Evolutionary conservation across 2,888 invertebrate genomes (phyloP).

Genomic region (Limnephilus rhombicus): DNA sequence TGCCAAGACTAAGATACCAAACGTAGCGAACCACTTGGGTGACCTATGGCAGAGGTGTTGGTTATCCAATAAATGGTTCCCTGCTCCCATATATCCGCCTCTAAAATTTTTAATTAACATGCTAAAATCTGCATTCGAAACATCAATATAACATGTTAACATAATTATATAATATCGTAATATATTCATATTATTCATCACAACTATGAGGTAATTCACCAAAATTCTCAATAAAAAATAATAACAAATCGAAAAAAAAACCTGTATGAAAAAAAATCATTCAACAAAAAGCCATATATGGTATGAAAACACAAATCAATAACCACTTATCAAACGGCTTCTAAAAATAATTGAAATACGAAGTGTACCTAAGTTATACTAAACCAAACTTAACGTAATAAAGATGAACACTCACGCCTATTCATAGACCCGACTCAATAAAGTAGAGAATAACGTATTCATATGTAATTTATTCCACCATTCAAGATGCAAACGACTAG

Average conservation of each 20-base stretch:
- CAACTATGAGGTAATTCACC: neutral
- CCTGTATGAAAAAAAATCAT: neutral
- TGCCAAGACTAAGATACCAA: too few relatives aligned
- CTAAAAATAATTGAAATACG: neutral
- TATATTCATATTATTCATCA: too few relatives aligned
- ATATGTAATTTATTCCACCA: slow-evolving; percentile 8
- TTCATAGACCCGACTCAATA: slow-evolving; percentile 11
- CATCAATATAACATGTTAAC: too few relatives aligned
- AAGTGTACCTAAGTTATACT: neutral
- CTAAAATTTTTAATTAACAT: too few relatives aligned
- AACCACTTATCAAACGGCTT: neutral
- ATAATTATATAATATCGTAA: too few relatives aligned
- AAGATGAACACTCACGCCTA: neutral
- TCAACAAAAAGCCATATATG: neutral
- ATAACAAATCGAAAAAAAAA: neutral
- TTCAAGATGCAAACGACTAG: slow-evolving; percentile 8
- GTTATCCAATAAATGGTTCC: too few relatives aligned
- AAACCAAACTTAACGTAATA: neutral
- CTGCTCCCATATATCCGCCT: too few relatives aligned
- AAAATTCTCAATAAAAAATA: neutral
- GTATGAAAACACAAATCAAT: neutral
- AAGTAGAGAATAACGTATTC: slow-evolving; percentile 19
- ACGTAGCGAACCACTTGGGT: too few relatives aligned
- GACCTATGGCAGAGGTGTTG: too few relatives aligned
- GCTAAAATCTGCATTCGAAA: too few relatives aligned